Conservation (phyloP, 1,140 invertebrate species). For the Lordiphosa clarofinis region DNA sequence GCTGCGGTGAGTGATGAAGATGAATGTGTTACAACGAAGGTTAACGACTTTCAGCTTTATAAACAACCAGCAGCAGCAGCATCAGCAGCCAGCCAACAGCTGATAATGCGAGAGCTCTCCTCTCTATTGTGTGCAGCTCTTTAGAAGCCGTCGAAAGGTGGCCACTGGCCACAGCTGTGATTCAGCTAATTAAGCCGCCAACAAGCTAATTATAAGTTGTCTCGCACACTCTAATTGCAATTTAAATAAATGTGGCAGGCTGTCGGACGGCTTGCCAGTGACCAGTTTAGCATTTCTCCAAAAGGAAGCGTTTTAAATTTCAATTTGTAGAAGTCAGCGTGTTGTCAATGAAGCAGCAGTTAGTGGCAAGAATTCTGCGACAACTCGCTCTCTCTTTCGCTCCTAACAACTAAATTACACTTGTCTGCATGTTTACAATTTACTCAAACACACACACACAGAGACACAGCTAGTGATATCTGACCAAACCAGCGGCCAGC, state of each 20-base stretch:
- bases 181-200: slow-evolving; percentile 65
- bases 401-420: slow-evolving; percentile 77
- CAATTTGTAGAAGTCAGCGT: slow-evolving; percentile 73
- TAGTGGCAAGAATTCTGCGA: slow-evolving; percentile 36
- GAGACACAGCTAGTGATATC: slow-evolving; percentile 4
- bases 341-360: slow-evolving; percentile 53
- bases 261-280: slow-evolving; percentile 43
- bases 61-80: slow-evolving; percentile 39
- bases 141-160: slow-evolving; percentile 12
- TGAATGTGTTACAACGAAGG: slow-evolving; percentile 78
- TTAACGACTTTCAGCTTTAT: slow-evolving; percentile 78
- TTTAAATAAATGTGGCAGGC: slow-evolving; percentile 73
- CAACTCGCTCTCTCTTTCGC: slow-evolving; percentile 12
- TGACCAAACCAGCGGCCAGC: slow-evolving; percentile 10
- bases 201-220: slow-evolving; percentile 67
- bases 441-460: slow-evolving; percentile 39
- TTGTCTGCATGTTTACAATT: slow-evolving; percentile 76
- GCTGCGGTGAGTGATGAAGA: slow-evolving; percentile 74
- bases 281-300: slow-evolving; percentile 55
- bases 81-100: slow-evolving; percentile 30
- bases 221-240: slow-evolving; percentile 62
- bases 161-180: slow-evolving; percentile 2
- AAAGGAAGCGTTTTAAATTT: slow-evolving; percentile 70
- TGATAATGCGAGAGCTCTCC: slow-evolving; percentile 38
- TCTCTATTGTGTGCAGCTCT: slow-evolving; percentile 40